Evolutionary conservation across 2,888 invertebrate genomes (phyloP), one percentile per base, ranked within the genome.

Genomic region (Cotesia congregata): DNA sequence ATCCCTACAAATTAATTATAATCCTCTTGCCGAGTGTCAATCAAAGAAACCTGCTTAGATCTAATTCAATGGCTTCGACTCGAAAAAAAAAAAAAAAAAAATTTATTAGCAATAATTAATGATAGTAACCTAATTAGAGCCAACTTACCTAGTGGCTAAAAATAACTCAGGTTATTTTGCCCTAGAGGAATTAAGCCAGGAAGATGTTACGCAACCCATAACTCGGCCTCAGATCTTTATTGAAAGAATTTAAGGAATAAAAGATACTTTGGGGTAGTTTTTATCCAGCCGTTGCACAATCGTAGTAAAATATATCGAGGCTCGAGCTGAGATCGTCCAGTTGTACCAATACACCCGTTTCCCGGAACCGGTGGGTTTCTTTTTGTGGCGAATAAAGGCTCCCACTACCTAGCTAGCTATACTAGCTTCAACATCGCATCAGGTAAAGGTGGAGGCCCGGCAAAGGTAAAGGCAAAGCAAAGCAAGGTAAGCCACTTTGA

Each of bases 401-500:
- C 67, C 70, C 61, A 71, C 72, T 67, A 15, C 67, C 38, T 67
- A 17, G 17, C 17, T 17, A 17, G 17, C 17, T 12, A 7, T n/a
- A 40, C 50, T 7, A 12, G 50, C 50, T 12, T 50, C 7, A 50
- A 50, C 62, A 15, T 15, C 62, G 17, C 5, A 62, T 62, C 86
- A 87, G 86, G 88, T 88, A 87, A 84, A 73, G 4, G 50, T 50
- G 50, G 12, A 50, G 50, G 50, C 6, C 7, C 7, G 50, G 50
- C 6, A 50, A 50, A 50, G 50, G 50, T 50, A 50, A 50, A 50
- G 50, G 50, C 7, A 50, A 50, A 50, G 50, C 12, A 50, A 50
- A 50, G 50, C 50, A 30, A 30, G 30, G 30, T 30, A 30, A 82
- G 84, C 86, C 87, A 86, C 87, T 88, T 88, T 88, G 88, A 88